Base-by-base conservation (phyloP, 2,113 vertebrate genomes). In the Spea multiplicata region DNA sequence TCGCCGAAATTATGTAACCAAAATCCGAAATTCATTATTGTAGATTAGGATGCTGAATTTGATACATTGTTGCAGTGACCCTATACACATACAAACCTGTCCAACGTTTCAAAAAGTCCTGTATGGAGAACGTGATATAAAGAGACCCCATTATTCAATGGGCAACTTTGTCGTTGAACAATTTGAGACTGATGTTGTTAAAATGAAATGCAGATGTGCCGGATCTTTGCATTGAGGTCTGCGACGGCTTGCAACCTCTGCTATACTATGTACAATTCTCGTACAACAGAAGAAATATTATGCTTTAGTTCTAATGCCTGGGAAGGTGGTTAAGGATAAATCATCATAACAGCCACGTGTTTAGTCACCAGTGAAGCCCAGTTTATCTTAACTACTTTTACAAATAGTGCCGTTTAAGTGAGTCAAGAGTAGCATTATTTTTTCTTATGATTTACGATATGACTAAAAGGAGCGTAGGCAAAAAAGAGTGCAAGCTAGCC, bases 391-490 rank as follows among this genome's bases (percentile, higher is more conserved):
- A 64, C 17, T 64, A 64, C 61, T 64, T 13, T 72, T 45, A 17
- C 53, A 72, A 46, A 46, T 14, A 57, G 44, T 59, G 45, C 53
- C 52, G 59, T 57, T 64, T 64, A 64, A 30, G 61, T 50, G 59
- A 72, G 52, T 52, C 69, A 53, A 71, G 4, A 49, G 30, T 16
- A 59, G 53, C 44, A 52, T 6, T 44, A 5, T 30, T 55, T 57
- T 53, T 57, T 72, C 50, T n/a, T 16, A 59, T 72, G 53, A 71
- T 53, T 71, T 71, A 71, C 16, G 17, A 49, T 9, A 30, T 53
- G 48, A 72, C 14, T 72, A 72, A 57, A 72, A 14, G 44, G 71
- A 72, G 59, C 71, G 45, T 46, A 71, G 69, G 9, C 8, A 61
- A 30, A 53, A 10, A 10, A 7, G 44, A 44, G 53, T 57, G 30